Evolutionary conservation across 2,797 vertebrate genomes (phyloP), one percentile per base, ranked within the genome.

Genomic region (Xyrichtys novacula): DNA sequence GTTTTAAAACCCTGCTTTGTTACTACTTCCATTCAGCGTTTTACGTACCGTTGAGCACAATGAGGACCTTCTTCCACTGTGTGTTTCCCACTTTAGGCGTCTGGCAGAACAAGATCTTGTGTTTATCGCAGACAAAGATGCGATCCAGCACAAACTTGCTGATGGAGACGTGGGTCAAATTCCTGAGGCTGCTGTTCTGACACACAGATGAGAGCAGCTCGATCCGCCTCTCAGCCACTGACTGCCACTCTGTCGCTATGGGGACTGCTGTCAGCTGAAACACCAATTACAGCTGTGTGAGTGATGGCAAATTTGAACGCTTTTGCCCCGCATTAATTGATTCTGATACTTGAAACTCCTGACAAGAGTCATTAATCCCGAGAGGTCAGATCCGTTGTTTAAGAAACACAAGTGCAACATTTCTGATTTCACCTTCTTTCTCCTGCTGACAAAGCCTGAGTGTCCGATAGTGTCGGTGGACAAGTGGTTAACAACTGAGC

Each of bases 21-120:
- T 40, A 28, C n/a, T 28, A 56, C 48, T 10, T 22, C 16, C 0
- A 12, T 28, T 10, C 9, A 8, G 28, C 8, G 1, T 2, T 0
- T 34, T 3, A 83, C 91, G 74, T 88, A 98, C 98, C 98, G 6
- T 99, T 99, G 70, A 99, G 94, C 78, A 97, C 97, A 5, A 99
- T 99, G 47, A 99, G 95, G 85, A 99, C 98, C 92, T 99, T 99
- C 93, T 99, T 99, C 98, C 98, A 99, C 54, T 99, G 98, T 0
- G 97, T 99, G 92, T 99, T 99, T 68, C 98, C 98, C 85, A 99
- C 98, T 94, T 99, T 99, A 11, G 98, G 98, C 0, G 97, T 99
- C 92, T 99, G 98, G 91, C 98, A 99, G 91, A 99, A 99, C 49
- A 99, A 90, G 83, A 99, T 97, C 90, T 95, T 96, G 92, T 98